A percentile compares a stretch with the other conserved stretches of the same genome.
Conservation (phyloP, 2,888 invertebrate species). For the Euproctis similis region DNA sequence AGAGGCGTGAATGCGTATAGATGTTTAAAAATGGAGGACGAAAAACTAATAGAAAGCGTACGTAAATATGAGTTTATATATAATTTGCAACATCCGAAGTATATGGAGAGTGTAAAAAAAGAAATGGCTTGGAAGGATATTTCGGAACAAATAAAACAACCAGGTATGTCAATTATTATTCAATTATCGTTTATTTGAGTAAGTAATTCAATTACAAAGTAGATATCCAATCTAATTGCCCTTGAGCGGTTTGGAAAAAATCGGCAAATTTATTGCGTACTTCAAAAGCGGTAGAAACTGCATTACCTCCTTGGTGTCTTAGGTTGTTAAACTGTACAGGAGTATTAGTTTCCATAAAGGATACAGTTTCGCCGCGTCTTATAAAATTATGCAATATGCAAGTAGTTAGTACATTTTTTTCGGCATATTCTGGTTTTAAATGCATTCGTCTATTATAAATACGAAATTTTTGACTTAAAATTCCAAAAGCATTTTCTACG, state of each 20-base stretch:
- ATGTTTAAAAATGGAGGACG: slow-evolving; percentile 1
- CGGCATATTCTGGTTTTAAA: slow-evolving; percentile 9
- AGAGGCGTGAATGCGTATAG: slow-evolving; percentile 1
- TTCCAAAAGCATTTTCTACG: slow-evolving; percentile 12
- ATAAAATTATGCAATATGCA: slow-evolving; percentile 11
- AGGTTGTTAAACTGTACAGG: slow-evolving; percentile 11
- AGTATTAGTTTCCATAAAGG: slow-evolving; percentile 8
- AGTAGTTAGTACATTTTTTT: slow-evolving; percentile 9
- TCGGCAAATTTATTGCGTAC: slow-evolving; percentile 14
- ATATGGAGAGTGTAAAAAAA: slow-evolving; percentile 24
- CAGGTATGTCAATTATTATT: slow-evolving; percentile 10
- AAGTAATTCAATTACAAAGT: slow-evolving; percentile 6
- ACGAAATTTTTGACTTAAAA: slow-evolving; percentile 9
- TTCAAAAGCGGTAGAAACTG: slow-evolving; percentile 11
- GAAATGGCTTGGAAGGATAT: slow-evolving; percentile 11
- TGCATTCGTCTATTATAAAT: slow-evolving; percentile 10
- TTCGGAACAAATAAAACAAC: slow-evolving; percentile 9
- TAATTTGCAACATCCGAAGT: slow-evolving; percentile 22
- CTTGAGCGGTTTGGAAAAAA: slow-evolving; percentile 10
- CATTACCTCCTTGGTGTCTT: slow-evolving; percentile 11
- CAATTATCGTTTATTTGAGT: slow-evolving; percentile 4
- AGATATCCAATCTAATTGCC: slow-evolving; percentile 8
- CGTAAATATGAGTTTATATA: slow-evolving; percentile 13
- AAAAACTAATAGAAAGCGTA: slow-evolving; percentile 1
- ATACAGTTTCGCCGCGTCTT: slow-evolving; percentile 12